Evolutionary conservation across 2,888 invertebrate genomes (phyloP).

Genomic region (Parthenolecanium corni): DNA sequence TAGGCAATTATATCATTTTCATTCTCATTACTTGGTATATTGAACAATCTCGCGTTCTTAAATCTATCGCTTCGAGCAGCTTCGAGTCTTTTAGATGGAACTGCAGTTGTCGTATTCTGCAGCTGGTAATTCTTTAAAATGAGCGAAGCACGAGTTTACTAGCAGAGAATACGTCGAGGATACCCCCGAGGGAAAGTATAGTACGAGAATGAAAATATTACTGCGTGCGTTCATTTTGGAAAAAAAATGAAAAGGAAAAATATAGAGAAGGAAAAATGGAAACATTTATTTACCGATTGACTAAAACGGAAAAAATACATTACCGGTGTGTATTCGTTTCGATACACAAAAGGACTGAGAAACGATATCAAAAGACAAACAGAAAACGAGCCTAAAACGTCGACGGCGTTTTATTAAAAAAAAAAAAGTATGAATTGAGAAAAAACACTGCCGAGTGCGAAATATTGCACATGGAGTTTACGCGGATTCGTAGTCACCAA

Average conservation of each 20-base stretch:
- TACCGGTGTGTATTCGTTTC: not conserved
- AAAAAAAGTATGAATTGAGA: too few species aligned
- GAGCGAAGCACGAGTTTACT: too few species aligned
- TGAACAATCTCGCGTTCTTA: too few species aligned
- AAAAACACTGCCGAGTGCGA: conserved; percentile 1
- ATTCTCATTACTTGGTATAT: too few species aligned
- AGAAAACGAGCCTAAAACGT: not conserved
- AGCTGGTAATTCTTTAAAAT: too few species aligned
- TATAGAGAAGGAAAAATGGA: not conserved
- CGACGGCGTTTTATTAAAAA: not conserved
- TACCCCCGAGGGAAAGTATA: too few species aligned
- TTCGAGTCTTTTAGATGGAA: too few species aligned
- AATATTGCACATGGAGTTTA: not conserved
- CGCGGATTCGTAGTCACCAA: not conserved
- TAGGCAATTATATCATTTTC: too few species aligned
- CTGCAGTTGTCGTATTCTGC: too few species aligned
- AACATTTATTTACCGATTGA: conserved; percentile 3
- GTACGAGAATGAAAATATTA: too few species aligned
- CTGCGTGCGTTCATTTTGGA: not conserved
- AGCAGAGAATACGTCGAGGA: too few species aligned
- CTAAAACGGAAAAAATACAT: not conserved
- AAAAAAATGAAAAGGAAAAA: not conserved
- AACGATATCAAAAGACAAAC: not conserved
- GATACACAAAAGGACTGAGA: not conserved
- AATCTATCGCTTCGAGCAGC: too few species aligned